phyloP scores from a whole-genome alignment of 2,113 vertebrate species.

The Halcyon senegalensis region DNA sequence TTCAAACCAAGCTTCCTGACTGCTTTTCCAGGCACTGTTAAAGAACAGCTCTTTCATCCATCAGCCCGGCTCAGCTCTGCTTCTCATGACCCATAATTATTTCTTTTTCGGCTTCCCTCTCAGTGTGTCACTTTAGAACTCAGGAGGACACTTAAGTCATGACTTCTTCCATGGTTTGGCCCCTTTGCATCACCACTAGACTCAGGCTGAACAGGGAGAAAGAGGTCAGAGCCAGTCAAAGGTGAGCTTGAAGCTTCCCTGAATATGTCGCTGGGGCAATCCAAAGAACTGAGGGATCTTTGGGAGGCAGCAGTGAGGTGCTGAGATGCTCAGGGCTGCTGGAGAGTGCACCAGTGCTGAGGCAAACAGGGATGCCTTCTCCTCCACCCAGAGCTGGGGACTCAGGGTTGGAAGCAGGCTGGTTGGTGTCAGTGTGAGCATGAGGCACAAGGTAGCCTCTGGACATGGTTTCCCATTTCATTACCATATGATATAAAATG shows the following conservation, averaged over 20 bases:
- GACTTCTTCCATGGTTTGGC: neutral
- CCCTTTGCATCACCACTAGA: neutral
- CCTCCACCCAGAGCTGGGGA: neutral
- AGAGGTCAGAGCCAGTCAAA: neutral
- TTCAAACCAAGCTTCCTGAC: slow-evolving; percentile 10
- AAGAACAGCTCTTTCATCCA: neutral
- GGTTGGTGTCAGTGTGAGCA: neutral
- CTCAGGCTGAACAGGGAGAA: neutral
- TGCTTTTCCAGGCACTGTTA: neutral
- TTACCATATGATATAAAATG: neutral
- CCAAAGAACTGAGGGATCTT: neutral
- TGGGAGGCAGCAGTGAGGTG: neutral
- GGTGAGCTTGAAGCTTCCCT: neutral
- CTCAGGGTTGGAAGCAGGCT: neutral
- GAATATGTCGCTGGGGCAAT: neutral
- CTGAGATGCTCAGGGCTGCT: neutral
- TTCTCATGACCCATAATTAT: neutral
- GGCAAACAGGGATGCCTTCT: neutral
- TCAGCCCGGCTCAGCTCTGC: neutral
- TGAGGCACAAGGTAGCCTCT: neutral
- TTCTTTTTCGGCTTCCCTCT: neutral
- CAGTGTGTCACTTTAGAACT: neutral
- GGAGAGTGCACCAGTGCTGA: neutral
- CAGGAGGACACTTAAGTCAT: neutral
- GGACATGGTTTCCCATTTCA: neutral